Conservation (phyloP, 2,113 vertebrate species). For the Todiramphus chloris region DNA sequence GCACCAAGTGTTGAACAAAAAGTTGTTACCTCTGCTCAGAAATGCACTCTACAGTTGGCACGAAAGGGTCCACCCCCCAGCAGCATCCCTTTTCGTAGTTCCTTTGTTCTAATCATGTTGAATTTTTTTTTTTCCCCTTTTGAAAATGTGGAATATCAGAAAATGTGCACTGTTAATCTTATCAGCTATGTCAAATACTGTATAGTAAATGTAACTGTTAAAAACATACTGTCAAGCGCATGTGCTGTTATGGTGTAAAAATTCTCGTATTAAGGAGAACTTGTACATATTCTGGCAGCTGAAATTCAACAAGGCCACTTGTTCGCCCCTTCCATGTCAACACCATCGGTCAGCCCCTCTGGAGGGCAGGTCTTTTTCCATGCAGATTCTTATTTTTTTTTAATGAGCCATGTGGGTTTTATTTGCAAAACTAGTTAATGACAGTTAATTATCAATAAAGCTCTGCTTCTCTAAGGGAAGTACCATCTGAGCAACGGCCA, state of each 20-base stretch:
- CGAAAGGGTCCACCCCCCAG: conserved; percentile 32
- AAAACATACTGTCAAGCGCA: conserved; percentile 53
- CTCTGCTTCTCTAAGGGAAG: conserved; percentile 2
- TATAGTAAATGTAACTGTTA: conserved; percentile 60
- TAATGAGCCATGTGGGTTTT: conserved; percentile 35
- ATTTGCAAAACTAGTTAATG: conserved; percentile 53
- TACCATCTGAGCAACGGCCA: not conserved
- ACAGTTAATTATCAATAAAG: not conserved
- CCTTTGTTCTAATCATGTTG: not conserved
- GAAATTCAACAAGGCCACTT: conserved; percentile 45
- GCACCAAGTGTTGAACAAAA: conserved; percentile 36
- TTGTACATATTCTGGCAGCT: conserved; percentile 70
- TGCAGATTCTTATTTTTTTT: not conserved
- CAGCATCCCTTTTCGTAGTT: conserved; percentile 14
- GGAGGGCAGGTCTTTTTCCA: not conserved
- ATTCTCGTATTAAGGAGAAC: conserved; percentile 43
- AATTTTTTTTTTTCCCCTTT: not conserved
- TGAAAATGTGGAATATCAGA: conserved; percentile 43
- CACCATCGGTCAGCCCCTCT: not conserved
- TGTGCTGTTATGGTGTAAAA: conserved; percentile 57
- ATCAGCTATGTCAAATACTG: conserved; percentile 33
- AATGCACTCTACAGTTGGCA: conserved; percentile 47
- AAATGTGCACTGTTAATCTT: conserved; percentile 61
- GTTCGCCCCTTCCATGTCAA: not conserved
- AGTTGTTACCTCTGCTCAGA: conserved; percentile 62